Conservation (phyloP, 2,113 vertebrate species). For the Gnathonemus longibarbis region DNA sequence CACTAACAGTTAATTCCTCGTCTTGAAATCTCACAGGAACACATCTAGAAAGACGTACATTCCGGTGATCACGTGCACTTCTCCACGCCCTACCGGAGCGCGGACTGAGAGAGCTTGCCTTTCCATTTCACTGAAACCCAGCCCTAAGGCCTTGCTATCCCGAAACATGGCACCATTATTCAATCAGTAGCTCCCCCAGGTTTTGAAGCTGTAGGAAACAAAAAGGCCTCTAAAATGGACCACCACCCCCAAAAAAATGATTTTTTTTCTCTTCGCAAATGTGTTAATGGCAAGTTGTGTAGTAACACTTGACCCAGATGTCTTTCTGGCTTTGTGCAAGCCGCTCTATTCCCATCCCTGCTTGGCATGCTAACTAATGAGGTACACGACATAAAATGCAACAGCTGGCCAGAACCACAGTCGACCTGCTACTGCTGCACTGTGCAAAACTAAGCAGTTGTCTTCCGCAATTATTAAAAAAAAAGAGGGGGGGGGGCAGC, state of each 20-base stretch:
- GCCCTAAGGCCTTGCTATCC: background rate
- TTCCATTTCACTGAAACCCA: background rate
- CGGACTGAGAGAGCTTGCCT: background rate
- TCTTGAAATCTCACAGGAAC: background rate
- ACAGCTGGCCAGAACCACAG: background rate
- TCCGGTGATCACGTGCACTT: background rate
- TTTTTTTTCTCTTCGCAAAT: background rate
- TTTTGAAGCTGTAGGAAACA: background rate
- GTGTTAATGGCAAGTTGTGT: background rate
- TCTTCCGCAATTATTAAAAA: background rate
- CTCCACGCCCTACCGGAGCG: background rate
- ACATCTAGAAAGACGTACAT: background rate
- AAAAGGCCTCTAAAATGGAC: background rate
- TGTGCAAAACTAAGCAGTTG: background rate
- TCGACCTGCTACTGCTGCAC: background rate
- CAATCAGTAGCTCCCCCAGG: background rate
- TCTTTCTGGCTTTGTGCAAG: background rate
- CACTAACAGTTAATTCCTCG: background rate
- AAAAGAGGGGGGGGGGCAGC: background rate
- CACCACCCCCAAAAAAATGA: background rate
- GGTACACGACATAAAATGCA: background rate
- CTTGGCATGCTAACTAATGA: background rate
- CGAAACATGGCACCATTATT: background rate
- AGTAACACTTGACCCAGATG: background rate
- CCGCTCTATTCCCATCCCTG: background rate